Evolutionary conservation across 2,888 invertebrate genomes (phyloP).

Genomic region (Agrochola lota): DNA sequence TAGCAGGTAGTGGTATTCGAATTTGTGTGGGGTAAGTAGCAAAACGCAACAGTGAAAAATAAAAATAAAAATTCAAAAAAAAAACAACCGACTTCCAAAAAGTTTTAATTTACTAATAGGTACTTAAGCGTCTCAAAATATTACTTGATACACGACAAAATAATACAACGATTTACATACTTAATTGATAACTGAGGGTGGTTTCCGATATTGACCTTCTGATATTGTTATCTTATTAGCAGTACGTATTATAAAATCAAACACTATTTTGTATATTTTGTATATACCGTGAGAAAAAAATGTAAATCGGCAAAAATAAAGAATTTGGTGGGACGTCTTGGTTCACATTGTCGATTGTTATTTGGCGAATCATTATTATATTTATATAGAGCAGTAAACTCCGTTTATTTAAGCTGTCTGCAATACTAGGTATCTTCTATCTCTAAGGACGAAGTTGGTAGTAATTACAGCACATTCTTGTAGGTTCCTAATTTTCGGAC

Average conservation of each 20-base stretch:
- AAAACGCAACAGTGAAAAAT: too few relatives aligned
- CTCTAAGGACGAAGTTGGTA: background rate
- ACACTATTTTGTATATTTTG: conserved; percentile 15
- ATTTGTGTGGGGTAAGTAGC: too few relatives aligned
- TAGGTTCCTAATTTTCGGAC: background rate
- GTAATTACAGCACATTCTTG: background rate
- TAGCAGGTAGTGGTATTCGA: too few relatives aligned
- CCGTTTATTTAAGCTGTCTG: background rate
- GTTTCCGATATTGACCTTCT: too few relatives aligned
- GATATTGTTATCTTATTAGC: background rate
- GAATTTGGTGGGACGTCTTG: conserved; percentile 76
- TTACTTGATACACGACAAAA: background rate
- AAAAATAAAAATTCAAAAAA: too few relatives aligned
- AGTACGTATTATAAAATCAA: background rate
- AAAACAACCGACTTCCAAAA: too few relatives aligned
- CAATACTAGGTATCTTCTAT: background rate
- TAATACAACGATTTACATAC: background rate
- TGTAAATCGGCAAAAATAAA: conserved; percentile 72
- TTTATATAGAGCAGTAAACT: conserved; percentile 74
- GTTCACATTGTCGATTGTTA: conserved; percentile 85
- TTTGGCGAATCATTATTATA: conserved; percentile 77
- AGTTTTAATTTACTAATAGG: background rate
- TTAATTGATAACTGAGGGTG: too few relatives aligned
- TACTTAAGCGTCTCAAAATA: background rate
- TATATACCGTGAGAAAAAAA: conserved; percentile 83